Evolutionary conservation across 2,113 vertebrate species (phyloP).

Genomic region (Phoenicopterus ruber): DNA sequence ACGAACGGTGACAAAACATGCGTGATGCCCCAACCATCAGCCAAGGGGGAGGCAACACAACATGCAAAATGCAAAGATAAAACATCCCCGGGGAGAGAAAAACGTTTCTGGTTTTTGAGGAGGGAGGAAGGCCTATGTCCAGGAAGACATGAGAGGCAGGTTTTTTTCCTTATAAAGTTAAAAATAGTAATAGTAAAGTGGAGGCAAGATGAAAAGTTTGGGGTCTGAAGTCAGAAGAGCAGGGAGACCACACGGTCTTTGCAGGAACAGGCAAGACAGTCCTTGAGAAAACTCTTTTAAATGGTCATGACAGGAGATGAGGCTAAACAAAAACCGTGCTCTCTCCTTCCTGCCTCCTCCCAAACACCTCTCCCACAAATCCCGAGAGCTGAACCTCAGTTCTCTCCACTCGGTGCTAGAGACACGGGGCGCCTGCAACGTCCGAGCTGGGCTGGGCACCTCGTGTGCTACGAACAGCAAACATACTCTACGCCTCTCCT

Average conservation of each 20-base stretch:
- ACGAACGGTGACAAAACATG: neutral
- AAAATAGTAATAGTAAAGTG: neutral
- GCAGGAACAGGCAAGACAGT: neutral
- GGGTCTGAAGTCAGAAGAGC: conserved; percentile 3
- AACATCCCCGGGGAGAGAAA: neutral
- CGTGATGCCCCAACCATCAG: neutral
- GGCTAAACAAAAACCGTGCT: neutral
- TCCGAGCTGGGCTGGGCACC: neutral
- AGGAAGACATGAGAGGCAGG: conserved; percentile 20
- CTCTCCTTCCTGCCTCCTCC: conserved; percentile 46
- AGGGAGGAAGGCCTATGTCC: conserved; percentile 45
- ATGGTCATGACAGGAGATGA: neutral
- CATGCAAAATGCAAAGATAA: neutral
- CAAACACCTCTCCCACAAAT: conserved; percentile 29
- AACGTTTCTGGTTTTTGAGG: conserved; percentile 17
- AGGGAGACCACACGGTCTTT: neutral
- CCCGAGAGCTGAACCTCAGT: conserved; percentile 23
- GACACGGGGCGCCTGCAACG: neutral
- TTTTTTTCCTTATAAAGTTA: conserved; percentile 33
- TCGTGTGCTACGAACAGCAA: conserved; percentile 10
- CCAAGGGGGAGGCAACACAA: conserved; percentile 22
- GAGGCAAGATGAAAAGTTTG: conserved; percentile 12
- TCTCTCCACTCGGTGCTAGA: neutral
- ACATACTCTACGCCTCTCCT: conserved; percentile 3
- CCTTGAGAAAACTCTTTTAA: neutral